Conservation (phyloP, 2,113 vertebrate genomes). For the Haemorhous mexicanus region DNA sequence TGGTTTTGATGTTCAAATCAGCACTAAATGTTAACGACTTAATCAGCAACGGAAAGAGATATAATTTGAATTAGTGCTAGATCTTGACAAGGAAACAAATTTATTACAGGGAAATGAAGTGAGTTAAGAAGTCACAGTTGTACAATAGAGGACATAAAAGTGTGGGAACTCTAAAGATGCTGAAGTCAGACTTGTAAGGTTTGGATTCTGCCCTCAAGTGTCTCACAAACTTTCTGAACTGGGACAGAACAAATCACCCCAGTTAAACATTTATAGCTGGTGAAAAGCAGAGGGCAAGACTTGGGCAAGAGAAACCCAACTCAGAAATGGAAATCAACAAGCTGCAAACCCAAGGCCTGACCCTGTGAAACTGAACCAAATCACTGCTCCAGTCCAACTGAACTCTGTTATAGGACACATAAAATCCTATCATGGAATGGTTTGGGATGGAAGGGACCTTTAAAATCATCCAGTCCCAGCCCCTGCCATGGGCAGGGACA, state of each 20-base stretch:
- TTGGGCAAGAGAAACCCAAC: background rate
- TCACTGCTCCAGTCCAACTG: background rate
- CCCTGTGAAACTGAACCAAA: background rate
- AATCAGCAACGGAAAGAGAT: conserved; percentile 56
- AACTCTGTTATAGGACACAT: background rate
- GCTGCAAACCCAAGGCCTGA: background rate
- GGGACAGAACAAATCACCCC: background rate
- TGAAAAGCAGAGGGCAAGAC: background rate
- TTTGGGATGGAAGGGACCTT: background rate
- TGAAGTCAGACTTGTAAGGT: background rate
- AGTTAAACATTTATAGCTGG: background rate
- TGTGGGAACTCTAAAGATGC: background rate
- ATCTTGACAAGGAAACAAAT: conserved; percentile 6
- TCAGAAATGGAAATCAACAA: background rate
- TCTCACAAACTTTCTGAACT: background rate
- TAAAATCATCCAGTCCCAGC: fast-evolving
- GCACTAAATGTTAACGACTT: conserved; percentile 58
- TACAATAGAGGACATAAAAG: background rate
- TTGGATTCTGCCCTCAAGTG: background rate
- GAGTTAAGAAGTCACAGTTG: background rate
- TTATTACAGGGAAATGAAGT: background rate
- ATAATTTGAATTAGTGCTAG: conserved; percentile 45
- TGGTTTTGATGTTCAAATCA: conserved; percentile 47
- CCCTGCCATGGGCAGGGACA: background rate
- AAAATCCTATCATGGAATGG: background rate